Base-by-base conservation (phyloP, 2,888 invertebrate genomes). In the Eristalis arbustorum region DNA sequence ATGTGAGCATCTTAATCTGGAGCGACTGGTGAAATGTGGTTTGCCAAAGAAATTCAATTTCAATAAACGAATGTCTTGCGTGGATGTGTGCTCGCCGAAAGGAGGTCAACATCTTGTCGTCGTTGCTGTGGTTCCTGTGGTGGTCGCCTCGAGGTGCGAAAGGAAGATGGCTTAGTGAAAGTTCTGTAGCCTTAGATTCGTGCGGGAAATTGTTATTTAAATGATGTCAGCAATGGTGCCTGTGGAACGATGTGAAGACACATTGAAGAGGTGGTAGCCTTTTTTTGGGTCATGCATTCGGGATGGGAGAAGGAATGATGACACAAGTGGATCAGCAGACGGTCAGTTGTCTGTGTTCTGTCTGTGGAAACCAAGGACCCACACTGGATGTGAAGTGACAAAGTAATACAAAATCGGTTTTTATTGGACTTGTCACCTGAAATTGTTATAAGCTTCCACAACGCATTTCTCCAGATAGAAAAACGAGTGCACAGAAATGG, bases 1-100 rank as follows among this genome's bases (percentile, higher is more conserved):
- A 34, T 42, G n/a, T 42, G 67, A 37, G 8, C 25, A 25, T 66
- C 62, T 63, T 59, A 14, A 23, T 28, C 56, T 61, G 28, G 10
- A 49, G 22, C 3, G 78, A 72, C 62, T 61, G 67, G 79, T 73
- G 73, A 79, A 79, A 79, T 79, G 79, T 79, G 79, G 72, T 73
- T 66, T 22, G 64, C 22, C 25, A 13, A 59, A 31, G 31, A 61
- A 72, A 64, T 64, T 73, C 22, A 56, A 62, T 68, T 67, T 66
- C 49, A 18, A 18, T 5, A 18, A 28, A 63, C 34, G 31, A 63
- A 31, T 79, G 67, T 42, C 49, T 64, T 73, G 31, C 4, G 22
- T 18, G n/a, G 73, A 37, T 14, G 25, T 62, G 66, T 56, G 37
- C n/a, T 56, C 13, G 22, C 73, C 13, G 18, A 66, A 72, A 77